Evolutionary conservation across 2,113 vertebrate genomes (phyloP), one percentile per base, ranked within the genome.

Genomic region (Gadus chalcogrammus): DNA sequence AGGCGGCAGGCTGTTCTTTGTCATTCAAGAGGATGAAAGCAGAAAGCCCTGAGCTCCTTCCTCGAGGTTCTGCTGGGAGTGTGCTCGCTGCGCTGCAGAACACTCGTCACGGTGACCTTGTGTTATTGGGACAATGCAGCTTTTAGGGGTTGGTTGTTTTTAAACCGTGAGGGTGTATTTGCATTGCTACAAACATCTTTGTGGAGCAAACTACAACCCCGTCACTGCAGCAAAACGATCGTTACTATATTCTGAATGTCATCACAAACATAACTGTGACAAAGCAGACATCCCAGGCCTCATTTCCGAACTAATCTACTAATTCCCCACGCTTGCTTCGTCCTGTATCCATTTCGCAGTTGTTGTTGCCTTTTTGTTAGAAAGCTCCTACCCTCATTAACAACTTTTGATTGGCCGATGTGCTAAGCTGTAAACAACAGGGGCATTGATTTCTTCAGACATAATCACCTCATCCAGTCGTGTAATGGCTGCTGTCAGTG

Each of bases 381-480:
- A 13, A 48, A 48, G 42, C 84, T 77, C 74, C 73, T 31, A 75
- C 76, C 77, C 80, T 90, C 86, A 89, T 90, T 91, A 87, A 81
- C 69, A 64, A 68, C 77, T 83, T 79, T 80, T 92, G 91, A 92
- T 90, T 91, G 89, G 85, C 90, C 78, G 35, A 81, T 82, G 85
- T 83, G 86, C 85, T 83, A 78, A 86, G 77, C 74, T 77, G 85
- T 86, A 87, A 90, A 90, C 85, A 90, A 85, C 85, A 48, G 84
- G 84, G 79, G 82, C 85, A 92, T 91, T 65, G 89, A 91, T 92
- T 91, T 88, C 78, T 84, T 90, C 85, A 86, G 87, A 85, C 86
- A 81, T 88, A 89, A 87, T 91, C 87, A 89, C 88, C 84, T 83
- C 85, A 74, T 87, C 87, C 84, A 80, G 71, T 85, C 85, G 66